Evolutionary conservation across 2,888 invertebrate genomes (phyloP).

Genomic region (Lepidocyrtoides sp.): DNA sequence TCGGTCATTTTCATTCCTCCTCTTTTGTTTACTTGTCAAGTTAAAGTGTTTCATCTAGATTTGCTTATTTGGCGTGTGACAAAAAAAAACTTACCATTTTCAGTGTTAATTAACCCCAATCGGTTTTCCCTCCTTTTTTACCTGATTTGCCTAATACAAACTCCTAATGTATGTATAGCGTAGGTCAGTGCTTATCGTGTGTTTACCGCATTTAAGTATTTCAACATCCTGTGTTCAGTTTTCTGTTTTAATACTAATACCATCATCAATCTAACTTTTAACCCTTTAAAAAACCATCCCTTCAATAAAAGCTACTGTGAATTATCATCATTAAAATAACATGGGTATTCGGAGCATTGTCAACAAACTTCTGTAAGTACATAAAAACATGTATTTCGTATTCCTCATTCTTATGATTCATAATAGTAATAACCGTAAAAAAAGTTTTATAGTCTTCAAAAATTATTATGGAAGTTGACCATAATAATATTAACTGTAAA

Average conservation of each 20-base stretch:
- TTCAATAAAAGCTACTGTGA: background rate
- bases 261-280: background rate
- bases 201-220: constrained; percentile 1
- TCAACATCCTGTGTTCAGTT: constrained; percentile 10
- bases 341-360: constrained; percentile 70
- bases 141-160: constrained; percentile 34
- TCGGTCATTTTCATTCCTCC: background rate
- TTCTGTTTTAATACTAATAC: background rate
- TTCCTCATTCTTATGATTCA: background rate
- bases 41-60: background rate
- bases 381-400: background rate
- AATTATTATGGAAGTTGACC: background rate
- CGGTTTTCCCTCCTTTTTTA: background rate
- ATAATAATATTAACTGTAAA: constrained; percentile 12
- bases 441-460: constrained; percentile 27
- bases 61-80: background rate
- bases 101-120: constrained; percentile 62
- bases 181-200: constrained; percentile 41
- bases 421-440: background rate
- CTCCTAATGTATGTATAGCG: constrained; percentile 21
- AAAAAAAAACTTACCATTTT: background rate
- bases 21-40: background rate
- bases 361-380: constrained; percentile 66
- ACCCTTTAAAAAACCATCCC: background rate
- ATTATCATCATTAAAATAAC: background rate